These are phyloP conservation scores for Brachionus manjavacas DNA, from an alignment of 1,140 invertebrate genomes.

Conservation along the genomic window DNA sequence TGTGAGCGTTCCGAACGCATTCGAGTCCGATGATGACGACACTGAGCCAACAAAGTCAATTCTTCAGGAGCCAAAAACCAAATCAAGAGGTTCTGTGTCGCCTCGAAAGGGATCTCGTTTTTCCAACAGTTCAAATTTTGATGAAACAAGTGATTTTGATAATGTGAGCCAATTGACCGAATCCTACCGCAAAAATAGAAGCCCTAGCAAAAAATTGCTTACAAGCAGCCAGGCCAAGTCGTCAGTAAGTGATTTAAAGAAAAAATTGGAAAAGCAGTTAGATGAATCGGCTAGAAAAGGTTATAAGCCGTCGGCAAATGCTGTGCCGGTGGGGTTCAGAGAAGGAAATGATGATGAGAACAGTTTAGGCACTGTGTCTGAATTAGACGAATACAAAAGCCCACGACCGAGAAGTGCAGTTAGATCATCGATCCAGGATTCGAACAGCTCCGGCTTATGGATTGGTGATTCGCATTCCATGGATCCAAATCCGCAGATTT, in stretches of 20 bases:
- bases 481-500: background rate
- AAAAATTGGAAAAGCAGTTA: conserved; percentile 13
- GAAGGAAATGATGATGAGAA: conserved; percentile 9
- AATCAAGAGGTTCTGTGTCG: background rate
- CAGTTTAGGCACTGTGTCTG: background rate
- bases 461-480: background rate
- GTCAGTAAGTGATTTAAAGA: background rate
- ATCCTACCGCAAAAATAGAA: background rate
- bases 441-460: conserved; percentile 25
- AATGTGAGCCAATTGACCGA: conserved; percentile 10
- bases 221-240: background rate
- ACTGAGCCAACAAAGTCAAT: conserved; percentile 36
- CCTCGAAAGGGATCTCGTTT: background rate
- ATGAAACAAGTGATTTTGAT: conserved; percentile 28
- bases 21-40: conserved; percentile 22
- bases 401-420: conserved; percentile 1
- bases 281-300: background rate
- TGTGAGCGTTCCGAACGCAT: background rate
- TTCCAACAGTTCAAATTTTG: background rate
- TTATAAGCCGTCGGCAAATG: background rate
- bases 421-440: conserved; percentile 18
- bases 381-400: background rate
- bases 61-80: background rate
- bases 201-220: background rate
- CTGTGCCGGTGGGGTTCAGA: background rate